Evolutionary conservation across 2,113 vertebrate species (phyloP).

Genomic region (Zeus faber): DNA sequence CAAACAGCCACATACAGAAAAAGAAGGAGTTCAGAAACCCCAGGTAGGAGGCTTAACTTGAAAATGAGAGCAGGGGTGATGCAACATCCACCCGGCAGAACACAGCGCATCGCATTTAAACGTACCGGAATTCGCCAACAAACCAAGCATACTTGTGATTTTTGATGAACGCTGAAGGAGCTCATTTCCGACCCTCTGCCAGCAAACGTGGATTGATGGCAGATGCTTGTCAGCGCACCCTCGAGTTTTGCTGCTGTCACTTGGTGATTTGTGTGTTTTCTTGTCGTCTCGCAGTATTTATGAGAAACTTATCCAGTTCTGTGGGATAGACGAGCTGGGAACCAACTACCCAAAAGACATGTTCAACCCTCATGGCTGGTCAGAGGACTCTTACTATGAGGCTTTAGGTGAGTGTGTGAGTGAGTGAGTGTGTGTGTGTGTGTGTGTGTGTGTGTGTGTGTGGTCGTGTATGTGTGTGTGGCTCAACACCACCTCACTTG

Average conservation of each 20-base stretch:
- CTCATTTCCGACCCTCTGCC: not conserved
- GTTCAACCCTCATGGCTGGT: conserved; percentile 98
- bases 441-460: not conserved
- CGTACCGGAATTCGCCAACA: not conserved
- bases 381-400: conserved; percentile 97
- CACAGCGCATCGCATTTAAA: not conserved
- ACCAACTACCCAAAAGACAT: conserved; percentile 99
- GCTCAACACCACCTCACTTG: not conserved
- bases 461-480: not conserved
- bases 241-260: not conserved
- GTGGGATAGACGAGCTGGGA: conserved; percentile 93
- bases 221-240: not conserved
- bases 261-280: not conserved
- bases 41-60: conserved; percentile 78
- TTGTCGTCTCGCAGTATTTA: conserved; percentile 83
- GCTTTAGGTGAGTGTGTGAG: conserved; percentile 75
- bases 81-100: too few species aligned
- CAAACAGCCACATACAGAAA: conserved; percentile 94
- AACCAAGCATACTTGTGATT: not conserved
- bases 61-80: not conserved
- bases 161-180: not conserved
- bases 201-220: not conserved
- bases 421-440: not conserved
- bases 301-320: conserved; percentile 98
- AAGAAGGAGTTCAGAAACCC: conserved; percentile 98